phyloP scores from a whole-genome alignment of 2,797 vertebrate species.

The Etheostoma nigrum region DNA sequence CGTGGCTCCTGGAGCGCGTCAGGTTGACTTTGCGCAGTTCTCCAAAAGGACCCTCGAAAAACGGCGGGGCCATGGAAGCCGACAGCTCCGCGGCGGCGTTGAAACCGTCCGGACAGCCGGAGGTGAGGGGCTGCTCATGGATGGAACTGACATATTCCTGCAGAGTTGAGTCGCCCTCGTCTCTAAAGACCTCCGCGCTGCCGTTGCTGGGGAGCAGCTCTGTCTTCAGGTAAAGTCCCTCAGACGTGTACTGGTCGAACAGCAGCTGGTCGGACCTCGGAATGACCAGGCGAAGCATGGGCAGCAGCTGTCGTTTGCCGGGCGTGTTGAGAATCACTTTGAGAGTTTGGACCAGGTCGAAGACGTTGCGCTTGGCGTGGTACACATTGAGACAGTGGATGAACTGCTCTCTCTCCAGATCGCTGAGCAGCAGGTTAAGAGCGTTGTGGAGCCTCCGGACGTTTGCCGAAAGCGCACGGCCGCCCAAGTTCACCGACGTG shows the following conservation, averaged over 20 bases:
- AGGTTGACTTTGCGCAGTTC: slow-evolving; percentile 90
- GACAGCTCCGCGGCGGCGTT: slow-evolving; percentile 58
- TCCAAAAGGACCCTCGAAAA: slow-evolving; percentile 46
- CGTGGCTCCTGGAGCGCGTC: slow-evolving; percentile 90
- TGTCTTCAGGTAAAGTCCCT: slow-evolving; percentile 90
- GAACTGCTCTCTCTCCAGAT: slow-evolving; percentile 92
- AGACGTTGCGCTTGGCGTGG: slow-evolving; percentile 95
- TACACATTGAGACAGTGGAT: slow-evolving; percentile 95
- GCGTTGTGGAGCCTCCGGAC: slow-evolving; percentile 92
- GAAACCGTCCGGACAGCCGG: slow-evolving; percentile 63
- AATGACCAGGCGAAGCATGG: slow-evolving; percentile 94
- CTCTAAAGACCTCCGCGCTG: slow-evolving; percentile 48
- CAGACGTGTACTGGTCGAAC: slow-evolving; percentile 96
- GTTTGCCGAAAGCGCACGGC: slow-evolving; percentile 91
- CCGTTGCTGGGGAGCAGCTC: slow-evolving; percentile 66
- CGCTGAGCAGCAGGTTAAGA: slow-evolving; percentile 91
- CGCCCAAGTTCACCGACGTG: slow-evolving; percentile 75
- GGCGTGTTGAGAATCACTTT: slow-evolving; percentile 90
- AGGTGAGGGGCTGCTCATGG: slow-evolving; percentile 58
- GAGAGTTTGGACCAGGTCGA: slow-evolving; percentile 93
- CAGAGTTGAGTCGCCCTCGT: slow-evolving; percentile 49
- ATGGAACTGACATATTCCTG: slow-evolving; percentile 59
- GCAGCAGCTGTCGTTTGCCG: slow-evolving; percentile 91
- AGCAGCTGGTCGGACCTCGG: slow-evolving; percentile 95
- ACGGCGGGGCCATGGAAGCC: not conserved